phyloP scores from a whole-genome alignment of 1,140 invertebrate genomes.

The Helicoverpa armigera region DNA sequence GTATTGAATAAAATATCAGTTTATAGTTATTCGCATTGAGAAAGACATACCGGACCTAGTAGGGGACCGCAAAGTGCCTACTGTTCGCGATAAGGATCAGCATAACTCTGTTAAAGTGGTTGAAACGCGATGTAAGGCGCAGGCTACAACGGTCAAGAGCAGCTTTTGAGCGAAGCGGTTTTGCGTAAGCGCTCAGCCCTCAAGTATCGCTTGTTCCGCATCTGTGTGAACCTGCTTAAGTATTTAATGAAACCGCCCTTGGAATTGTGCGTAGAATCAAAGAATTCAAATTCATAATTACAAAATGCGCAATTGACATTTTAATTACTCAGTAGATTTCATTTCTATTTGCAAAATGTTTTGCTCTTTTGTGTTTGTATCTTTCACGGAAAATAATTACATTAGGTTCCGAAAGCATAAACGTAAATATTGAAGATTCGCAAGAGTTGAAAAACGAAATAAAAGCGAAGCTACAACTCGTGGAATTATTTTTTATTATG shows the following conservation, averaged over 20 bases:
- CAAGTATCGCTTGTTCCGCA: background rate
- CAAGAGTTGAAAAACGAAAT: slow-evolving; percentile 16
- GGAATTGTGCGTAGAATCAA: slow-evolving; percentile 8
- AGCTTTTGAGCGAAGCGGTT: slow-evolving; percentile 18
- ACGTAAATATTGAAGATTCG: slow-evolving; percentile 16
- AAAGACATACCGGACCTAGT: slow-evolving; percentile 66
- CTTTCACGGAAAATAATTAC: slow-evolving; percentile 12
- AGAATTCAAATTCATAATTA: background rate
- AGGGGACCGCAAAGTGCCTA: slow-evolving; percentile 62
- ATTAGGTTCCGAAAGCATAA: background rate
- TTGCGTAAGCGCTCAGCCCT: background rate
- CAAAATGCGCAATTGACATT: background rate
- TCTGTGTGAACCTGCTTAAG: slow-evolving; percentile 14
- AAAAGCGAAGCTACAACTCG: background rate
- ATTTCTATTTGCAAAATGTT: background rate
- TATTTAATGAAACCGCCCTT: slow-evolving; percentile 21
- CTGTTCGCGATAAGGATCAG: slow-evolving; percentile 62
- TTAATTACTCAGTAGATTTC: background rate
- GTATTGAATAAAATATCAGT: slow-evolving; percentile 51
- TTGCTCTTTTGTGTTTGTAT: background rate
- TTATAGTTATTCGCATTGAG: slow-evolving; percentile 61
- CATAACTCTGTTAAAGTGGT: slow-evolving; percentile 60
- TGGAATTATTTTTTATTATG: slow-evolving; percentile 11
- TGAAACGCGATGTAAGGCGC: slow-evolving; percentile 45
- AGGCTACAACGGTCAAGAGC: slow-evolving; percentile 24